Conservation (phyloP, 92 coral and sea anemone genomes). For the Phymanthus crucifer region DNA sequence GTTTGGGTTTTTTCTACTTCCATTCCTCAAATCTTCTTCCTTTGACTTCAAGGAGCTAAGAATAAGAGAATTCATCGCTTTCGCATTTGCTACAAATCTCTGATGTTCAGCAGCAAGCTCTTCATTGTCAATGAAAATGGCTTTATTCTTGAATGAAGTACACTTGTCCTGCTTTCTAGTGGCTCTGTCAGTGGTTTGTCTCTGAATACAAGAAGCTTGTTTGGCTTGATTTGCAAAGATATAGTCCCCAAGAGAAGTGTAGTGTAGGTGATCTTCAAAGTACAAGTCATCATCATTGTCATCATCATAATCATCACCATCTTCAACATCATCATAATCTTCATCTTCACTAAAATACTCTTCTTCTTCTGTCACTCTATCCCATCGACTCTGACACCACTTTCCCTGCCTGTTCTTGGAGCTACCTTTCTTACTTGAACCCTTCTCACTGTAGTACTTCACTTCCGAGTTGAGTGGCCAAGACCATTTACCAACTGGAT, state of each 20-base stretch:
- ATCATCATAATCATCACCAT: background rate
- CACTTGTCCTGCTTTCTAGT: background rate
- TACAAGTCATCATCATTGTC: background rate
- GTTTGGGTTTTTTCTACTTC: background rate
- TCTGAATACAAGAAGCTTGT: conserved; percentile 44
- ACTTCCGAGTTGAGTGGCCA: conserved; percentile 7
- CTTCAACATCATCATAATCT: conserved; percentile 1
- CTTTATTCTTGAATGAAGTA: background rate
- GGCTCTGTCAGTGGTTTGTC: conserved; percentile 30
- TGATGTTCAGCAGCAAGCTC: conserved; percentile 6
- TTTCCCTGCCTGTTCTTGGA: background rate
- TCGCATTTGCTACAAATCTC: background rate
- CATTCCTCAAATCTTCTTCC: background rate
- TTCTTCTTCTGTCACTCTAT: background rate
- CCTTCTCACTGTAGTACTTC: background rate
- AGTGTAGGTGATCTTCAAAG: background rate
- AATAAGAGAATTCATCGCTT: background rate
- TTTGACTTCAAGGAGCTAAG: background rate
- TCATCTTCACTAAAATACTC: background rate
- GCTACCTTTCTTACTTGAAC: background rate
- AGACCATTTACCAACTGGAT: conserved; percentile 44
- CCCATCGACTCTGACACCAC: background rate
- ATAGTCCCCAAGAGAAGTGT: background rate
- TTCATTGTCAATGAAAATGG: conserved; percentile 1
- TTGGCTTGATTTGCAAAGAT: background rate